Evolutionary conservation across 2,797 vertebrate species (phyloP).

Genomic region (Sternarchorhynchus goeldii): DNA sequence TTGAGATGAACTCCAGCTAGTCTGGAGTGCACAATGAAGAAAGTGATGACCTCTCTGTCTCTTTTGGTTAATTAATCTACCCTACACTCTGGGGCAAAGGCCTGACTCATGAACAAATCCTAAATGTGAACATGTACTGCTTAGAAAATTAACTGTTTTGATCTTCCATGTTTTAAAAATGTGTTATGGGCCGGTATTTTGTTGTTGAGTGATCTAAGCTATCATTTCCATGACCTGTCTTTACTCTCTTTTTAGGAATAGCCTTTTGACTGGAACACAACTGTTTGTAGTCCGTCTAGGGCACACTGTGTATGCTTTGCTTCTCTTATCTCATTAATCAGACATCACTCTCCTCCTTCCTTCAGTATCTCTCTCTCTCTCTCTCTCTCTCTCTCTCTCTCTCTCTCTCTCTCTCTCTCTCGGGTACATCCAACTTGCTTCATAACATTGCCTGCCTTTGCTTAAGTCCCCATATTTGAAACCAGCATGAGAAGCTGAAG

Average conservation of each 20-base stretch:
- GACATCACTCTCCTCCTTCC: not conserved
- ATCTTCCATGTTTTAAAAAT: not conserved
- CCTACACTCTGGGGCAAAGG: not conserved
- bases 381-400: too few relatives aligned
- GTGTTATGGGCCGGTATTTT: not conserved
- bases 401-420: slow-evolving; percentile 19
- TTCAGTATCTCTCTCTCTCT: too few relatives aligned
- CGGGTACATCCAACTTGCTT: not conserved
- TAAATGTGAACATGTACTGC: too few relatives aligned
- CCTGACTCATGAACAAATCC: too few relatives aligned
- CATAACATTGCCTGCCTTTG: slow-evolving; percentile 11
- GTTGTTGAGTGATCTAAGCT: not conserved
- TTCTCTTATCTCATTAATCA: not conserved
- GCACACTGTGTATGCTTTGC: not conserved
- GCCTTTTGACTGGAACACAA: not conserved
- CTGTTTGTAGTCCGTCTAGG: too few relatives aligned
- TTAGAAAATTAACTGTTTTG: too few relatives aligned
- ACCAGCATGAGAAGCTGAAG: not conserved
- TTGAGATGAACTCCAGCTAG: not conserved
- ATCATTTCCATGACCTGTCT: not conserved
- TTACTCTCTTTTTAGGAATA: not conserved
- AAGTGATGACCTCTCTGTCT: not conserved
- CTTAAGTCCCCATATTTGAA: not conserved
- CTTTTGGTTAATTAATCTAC: slow-evolving; percentile 1
- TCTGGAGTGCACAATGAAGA: not conserved